Percentiles rank a stretch among this genome's conserved stretches.
phyloP scores from a whole-genome alignment of 2,113 vertebrate genomes.

The Sporophila hypoxantha region DNA sequence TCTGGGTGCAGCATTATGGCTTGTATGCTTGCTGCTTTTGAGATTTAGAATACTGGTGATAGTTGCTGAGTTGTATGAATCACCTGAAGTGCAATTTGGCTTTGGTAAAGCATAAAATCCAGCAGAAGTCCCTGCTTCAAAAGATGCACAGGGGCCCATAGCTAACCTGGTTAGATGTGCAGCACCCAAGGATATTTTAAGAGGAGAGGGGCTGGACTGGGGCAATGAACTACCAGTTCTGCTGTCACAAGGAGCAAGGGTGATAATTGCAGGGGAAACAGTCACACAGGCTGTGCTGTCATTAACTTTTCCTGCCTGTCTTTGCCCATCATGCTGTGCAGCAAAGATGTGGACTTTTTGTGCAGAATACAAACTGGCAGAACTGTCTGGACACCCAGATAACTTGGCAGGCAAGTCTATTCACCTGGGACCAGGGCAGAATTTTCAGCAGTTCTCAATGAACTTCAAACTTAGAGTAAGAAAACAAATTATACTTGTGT shows the following conservation, averaged over 20 bases:
- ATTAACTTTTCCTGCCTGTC: not conserved
- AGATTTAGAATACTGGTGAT: not conserved
- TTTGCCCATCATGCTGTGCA: accelerated
- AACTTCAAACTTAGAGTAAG: not conserved
- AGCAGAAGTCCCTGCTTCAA: not conserved
- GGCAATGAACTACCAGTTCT: not conserved
- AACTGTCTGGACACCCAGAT: not conserved
- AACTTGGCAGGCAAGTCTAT: not conserved
- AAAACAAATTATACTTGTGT: not conserved
- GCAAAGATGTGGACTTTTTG: not conserved
- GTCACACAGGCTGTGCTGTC: not conserved
- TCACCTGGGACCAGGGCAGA: not conserved
- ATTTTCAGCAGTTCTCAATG: not conserved
- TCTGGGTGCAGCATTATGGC: not conserved
- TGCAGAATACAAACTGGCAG: not conserved
- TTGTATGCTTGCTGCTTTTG: not conserved
- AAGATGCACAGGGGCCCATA: not conserved
- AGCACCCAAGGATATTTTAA: not conserved
- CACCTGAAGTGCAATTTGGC: not conserved
- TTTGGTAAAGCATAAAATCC: not conserved
- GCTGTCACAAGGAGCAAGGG: not conserved
- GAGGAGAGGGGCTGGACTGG: not conserved
- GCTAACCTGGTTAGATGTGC: not conserved
- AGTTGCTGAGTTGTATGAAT: not conserved
- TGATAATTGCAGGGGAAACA: not conserved